These are phyloP conservation scores for Eulithis testata DNA, from an alignment of 2,888 invertebrate species.

Conservation along the genomic window DNA sequence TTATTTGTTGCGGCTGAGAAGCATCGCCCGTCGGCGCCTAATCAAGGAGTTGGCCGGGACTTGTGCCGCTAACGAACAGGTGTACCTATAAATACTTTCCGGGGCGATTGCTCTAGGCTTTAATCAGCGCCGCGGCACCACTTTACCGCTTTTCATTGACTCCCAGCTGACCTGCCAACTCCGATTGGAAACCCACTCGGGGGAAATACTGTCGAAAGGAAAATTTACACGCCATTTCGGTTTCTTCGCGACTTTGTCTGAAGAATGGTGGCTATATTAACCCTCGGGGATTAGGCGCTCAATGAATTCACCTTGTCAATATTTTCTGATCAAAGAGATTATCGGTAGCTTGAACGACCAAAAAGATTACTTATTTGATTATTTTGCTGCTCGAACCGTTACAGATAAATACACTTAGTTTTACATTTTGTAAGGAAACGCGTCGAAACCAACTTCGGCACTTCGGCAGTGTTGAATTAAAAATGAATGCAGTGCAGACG, in stretches of 20 bases:
- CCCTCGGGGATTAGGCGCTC: constrained; percentile 35
- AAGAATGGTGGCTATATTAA: constrained; percentile 52
- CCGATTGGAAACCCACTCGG: constrained; percentile 79
- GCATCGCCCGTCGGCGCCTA: constrained; percentile 81
- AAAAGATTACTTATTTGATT: constrained; percentile 15
- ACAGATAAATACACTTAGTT: constrained; percentile 23
- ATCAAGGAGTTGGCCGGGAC: constrained; percentile 83
- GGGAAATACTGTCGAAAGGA: constrained; percentile 67
- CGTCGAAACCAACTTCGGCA: constrained; percentile 67
- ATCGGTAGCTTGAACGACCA: background rate
- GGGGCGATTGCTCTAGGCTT: constrained; percentile 83
- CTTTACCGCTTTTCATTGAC: constrained; percentile 83
- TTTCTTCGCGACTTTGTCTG: constrained; percentile 51
- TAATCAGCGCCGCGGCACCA: constrained; percentile 82
- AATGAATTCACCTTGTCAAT: constrained; percentile 25
- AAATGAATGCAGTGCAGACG: constrained; percentile 64
- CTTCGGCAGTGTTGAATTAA: constrained; percentile 69
- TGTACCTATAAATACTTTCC: constrained; percentile 84
- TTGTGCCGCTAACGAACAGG: constrained; percentile 83
- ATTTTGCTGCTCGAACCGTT: constrained; percentile 13
- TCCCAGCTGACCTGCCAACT: constrained; percentile 75
- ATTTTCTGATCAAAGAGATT: constrained; percentile 19
- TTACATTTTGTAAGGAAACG: constrained; percentile 61
- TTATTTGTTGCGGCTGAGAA: constrained; percentile 78
- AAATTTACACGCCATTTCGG: constrained; percentile 70